Evolutionary conservation across 2,113 vertebrate genomes (phyloP).

Genomic region (Uropsilus gracilis): DNA sequence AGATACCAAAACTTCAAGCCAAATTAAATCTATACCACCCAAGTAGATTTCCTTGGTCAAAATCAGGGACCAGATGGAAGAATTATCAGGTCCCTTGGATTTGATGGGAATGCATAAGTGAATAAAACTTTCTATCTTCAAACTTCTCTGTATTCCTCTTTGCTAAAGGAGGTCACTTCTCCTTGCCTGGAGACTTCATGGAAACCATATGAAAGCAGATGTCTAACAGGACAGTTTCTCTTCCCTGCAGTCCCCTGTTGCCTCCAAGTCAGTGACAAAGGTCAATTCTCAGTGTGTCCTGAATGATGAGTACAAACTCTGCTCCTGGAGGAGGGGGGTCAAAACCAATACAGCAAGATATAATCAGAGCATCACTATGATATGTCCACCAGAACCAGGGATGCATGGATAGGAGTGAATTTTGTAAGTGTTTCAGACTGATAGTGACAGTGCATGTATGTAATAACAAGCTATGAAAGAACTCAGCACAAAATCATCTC

Average conservation of each 20-base stretch:
- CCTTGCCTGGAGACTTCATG: background rate
- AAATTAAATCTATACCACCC: background rate
- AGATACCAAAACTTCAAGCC: background rate
- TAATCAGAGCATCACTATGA: background rate
- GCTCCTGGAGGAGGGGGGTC: accelerated
- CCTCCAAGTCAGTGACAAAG: background rate
- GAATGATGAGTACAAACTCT: background rate
- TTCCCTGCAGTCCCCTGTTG: background rate
- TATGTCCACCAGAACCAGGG: background rate
- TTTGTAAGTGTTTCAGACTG: background rate
- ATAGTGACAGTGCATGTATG: accelerated
- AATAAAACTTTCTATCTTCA: background rate
- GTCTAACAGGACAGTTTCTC: background rate
- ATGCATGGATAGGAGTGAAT: accelerated
- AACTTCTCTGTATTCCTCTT: background rate
- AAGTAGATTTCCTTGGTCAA: background rate
- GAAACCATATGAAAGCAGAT: background rate
- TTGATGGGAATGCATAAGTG: background rate
- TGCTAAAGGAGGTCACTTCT: background rate
- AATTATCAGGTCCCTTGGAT: background rate
- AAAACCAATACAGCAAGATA: background rate
- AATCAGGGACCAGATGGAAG: background rate
- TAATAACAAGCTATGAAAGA: background rate
- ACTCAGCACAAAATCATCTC: background rate
- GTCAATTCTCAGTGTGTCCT: too few species aligned